These are phyloP conservation scores for Amblyopsis hoosieri DNA, from an alignment of 2,797 vertebrate species.

Conservation along the genomic window DNA sequence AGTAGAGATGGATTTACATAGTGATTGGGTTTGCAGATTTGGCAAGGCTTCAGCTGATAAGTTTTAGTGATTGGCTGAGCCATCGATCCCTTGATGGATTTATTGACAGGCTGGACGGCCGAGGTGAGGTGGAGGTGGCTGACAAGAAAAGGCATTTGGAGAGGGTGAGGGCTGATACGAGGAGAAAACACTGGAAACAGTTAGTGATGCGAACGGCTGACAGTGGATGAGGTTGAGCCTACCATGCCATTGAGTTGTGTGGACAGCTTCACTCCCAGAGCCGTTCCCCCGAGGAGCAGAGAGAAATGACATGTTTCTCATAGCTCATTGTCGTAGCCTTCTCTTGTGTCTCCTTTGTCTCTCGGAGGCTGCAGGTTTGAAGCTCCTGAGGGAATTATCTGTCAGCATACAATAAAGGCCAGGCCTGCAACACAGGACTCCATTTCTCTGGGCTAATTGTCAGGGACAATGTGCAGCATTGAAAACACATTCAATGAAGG, in stretches of 20 bases:
- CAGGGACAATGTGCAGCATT: conserved; percentile 55
- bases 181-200: conserved; percentile 60
- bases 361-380: conserved; percentile 44
- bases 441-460: conserved; percentile 69
- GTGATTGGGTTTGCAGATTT: conserved; percentile 86
- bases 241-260: conserved; percentile 43
- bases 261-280: not conserved
- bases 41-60: conserved; percentile 82
- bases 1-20: conserved; percentile 83
- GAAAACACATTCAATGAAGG: conserved; percentile 53
- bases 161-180: conserved; percentile 49
- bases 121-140: conserved; percentile 54
- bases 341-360: conserved; percentile 55
- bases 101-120: conserved; percentile 76
- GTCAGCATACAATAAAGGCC: conserved; percentile 68
- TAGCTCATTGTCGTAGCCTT: conserved; percentile 52
- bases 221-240: conserved; percentile 58
- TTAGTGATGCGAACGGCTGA: conserved; percentile 51
- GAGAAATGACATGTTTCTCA: conserved; percentile 37
- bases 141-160: conserved; percentile 21
- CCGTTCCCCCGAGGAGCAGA: conserved; percentile 43
- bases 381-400: conserved; percentile 68
- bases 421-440: conserved; percentile 54
- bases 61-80: conserved; percentile 81
- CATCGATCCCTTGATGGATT: conserved; percentile 83